Percentiles rank a stretch among this genome's conserved stretches.
These are phyloP conservation scores for Chionoecetes opilio DNA, from an alignment of 1,140 invertebrate species.

Conservation along the genomic window DNA sequence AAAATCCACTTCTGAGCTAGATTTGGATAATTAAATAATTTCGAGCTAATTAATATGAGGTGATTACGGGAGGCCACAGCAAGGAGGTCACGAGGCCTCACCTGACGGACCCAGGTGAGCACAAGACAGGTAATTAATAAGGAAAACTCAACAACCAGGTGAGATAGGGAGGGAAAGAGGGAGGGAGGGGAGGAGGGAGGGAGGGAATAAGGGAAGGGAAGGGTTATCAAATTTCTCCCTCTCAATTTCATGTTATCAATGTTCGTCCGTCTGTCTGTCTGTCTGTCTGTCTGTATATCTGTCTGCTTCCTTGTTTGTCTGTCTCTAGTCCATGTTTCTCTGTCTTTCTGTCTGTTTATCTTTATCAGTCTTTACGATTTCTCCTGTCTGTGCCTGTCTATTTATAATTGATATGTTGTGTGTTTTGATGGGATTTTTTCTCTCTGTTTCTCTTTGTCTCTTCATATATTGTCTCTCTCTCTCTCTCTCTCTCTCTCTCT, in stretches of 20 bases:
- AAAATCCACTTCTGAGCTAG: neutral
- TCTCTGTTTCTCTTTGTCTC: neutral
- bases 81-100: slow-evolving; percentile 14
- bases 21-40: neutral
- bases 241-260: neutral
- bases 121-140: slow-evolving; percentile 44
- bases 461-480: neutral
- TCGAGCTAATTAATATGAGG: neutral
- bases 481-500: neutral
- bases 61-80: slow-evolving; percentile 23
- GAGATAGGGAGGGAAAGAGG: neutral
- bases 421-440: neutral
- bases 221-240: neutral
- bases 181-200: neutral
- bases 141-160: neutral
- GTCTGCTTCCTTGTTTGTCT: neutral
- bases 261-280: neutral
- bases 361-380: neutral
- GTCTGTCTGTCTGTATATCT: neutral
- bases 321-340: neutral
- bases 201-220: neutral
- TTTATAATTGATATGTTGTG: neutral
- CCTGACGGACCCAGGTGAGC: neutral
- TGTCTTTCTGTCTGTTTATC: neutral
- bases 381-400: neutral